Evolutionary conservation across 2,113 vertebrate species (phyloP).

Genomic region (Dissostichus mawsoni): DNA sequence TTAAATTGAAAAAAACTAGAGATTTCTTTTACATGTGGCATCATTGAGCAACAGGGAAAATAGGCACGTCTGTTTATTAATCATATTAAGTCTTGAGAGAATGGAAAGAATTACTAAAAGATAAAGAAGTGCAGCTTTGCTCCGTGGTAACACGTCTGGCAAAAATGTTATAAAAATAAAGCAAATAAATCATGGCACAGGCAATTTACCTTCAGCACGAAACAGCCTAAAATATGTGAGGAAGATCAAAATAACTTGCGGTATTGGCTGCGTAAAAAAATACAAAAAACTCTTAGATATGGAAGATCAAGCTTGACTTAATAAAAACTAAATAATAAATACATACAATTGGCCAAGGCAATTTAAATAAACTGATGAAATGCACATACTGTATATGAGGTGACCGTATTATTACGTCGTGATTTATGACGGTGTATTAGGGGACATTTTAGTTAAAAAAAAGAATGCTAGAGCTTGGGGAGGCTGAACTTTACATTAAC

Average conservation of each 20-base stretch:
- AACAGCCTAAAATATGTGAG: not conserved
- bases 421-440: not conserved
- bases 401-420: not conserved
- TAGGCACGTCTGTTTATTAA: conserved; percentile 11
- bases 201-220: not conserved
- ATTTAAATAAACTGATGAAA: not conserved
- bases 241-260: not conserved
- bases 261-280: not conserved
- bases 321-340: not conserved
- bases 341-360: not conserved
- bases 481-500: too few species aligned
- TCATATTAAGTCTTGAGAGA: not conserved
- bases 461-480: too few species aligned
- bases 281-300: not conserved
- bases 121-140: not conserved
- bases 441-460: too few species aligned
- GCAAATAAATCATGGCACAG: too few species aligned
- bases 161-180: too few species aligned
- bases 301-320: conserved; percentile 15
- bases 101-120: not conserved
- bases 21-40: conserved; percentile 27
- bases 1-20: conserved; percentile 59
- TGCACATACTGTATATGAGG: not conserved
- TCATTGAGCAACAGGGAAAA: conserved; percentile 26
- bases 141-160: too few species aligned